A percentile compares a stretch with the other conserved stretches of the same genome.
These are phyloP conservation scores for Cenopis cana DNA, from an alignment of 2,888 invertebrate species.

Conservation along the genomic window DNA sequence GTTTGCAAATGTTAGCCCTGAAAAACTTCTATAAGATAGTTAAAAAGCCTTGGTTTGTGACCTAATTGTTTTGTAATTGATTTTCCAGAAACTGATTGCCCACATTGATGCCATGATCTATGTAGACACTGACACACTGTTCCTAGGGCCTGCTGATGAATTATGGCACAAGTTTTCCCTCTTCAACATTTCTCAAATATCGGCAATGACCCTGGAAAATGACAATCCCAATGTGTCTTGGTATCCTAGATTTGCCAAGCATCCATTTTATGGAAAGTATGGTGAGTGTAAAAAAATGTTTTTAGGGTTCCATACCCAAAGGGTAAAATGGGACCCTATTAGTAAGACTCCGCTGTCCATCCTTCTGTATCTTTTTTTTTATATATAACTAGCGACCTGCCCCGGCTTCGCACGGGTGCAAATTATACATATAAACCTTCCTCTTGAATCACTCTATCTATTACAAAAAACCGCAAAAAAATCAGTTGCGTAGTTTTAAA, in stretches of 20 bases:
- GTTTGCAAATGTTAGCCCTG: no score
- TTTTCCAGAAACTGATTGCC: constrained; percentile 89
- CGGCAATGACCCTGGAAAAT: constrained; percentile 94
- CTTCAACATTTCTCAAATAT: constrained; percentile 94
- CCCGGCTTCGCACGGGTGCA: no score
- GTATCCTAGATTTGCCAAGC: constrained; percentile 98
- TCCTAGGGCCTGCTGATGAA: constrained; percentile 92
- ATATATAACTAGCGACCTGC: no score
- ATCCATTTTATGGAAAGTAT: constrained; percentile 95
- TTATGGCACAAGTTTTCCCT: constrained; percentile 92
- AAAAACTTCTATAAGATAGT: no score
- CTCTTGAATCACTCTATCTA: no score
- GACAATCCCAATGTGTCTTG: constrained; percentile 97
- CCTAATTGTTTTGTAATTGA: constrained; percentile 13
- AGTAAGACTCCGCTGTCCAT: no score
- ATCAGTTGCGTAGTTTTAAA: no score
- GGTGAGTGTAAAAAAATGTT: constrained; percentile 83
- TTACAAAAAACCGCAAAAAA: no score
- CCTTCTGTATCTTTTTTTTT: no score
- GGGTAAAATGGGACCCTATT: no score
- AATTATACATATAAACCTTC: no score
- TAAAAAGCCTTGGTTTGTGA: background rate
- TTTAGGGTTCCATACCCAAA: no score
- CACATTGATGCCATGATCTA: constrained; percentile 95
- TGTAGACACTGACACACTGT: constrained; percentile 96